These are phyloP conservation scores for Neolamprologus sp. DNA, from an alignment of 2,113 vertebrate species.

Conservation along the genomic window DNA sequence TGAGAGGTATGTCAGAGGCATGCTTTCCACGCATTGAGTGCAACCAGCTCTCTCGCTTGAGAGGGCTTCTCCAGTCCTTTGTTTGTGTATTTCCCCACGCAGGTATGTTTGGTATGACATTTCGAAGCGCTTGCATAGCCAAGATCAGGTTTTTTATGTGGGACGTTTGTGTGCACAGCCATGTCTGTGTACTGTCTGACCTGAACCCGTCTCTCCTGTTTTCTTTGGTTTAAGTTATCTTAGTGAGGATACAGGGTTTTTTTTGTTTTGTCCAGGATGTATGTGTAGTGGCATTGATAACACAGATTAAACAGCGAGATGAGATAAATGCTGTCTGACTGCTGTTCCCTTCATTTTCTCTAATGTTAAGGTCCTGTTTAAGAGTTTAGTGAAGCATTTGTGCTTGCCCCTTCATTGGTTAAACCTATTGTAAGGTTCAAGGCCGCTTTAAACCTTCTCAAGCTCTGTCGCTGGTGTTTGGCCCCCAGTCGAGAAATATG, in stretches of 20 bases:
- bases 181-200: background rate
- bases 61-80: background rate
- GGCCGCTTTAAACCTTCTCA: background rate
- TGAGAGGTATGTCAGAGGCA: constrained; percentile 63
- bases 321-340: background rate
- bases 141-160: constrained; percentile 1
- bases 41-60: background rate
- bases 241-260: rapidly evolving
- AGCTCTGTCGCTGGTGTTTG: background rate
- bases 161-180: background rate
- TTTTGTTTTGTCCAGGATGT: background rate
- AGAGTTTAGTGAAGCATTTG: background rate
- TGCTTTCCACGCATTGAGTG: background rate
- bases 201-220: background rate
- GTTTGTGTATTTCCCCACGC: background rate
- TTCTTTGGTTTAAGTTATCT: background rate
- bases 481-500: background rate
- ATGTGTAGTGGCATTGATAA: background rate
- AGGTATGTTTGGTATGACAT: background rate
- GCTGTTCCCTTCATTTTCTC: background rate
- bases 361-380: background rate
- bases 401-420: background rate
- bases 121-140: background rate
- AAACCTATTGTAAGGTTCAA: background rate
- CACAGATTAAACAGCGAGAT: background rate